These are phyloP conservation scores for Lophochroa leadbeateri DNA, from an alignment of 2,113 vertebrate genomes.

Conservation along the genomic window DNA sequence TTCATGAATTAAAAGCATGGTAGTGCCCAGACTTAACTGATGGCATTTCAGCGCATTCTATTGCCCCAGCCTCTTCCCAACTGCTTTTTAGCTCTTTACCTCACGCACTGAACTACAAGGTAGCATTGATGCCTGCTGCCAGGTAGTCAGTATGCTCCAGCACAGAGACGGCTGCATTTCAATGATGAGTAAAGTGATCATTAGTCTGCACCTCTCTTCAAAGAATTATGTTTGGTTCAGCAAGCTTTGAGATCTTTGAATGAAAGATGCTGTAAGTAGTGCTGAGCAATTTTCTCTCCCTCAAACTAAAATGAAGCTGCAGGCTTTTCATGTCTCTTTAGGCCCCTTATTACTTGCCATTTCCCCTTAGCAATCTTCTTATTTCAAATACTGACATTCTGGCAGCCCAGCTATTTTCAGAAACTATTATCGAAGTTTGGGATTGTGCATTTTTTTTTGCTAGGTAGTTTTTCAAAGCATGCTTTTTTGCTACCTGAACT, in stretches of 20 bases:
- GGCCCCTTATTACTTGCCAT: conserved; percentile 46
- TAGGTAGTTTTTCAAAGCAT: not conserved
- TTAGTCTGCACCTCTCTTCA: conserved; percentile 37
- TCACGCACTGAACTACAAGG: rapidly evolving
- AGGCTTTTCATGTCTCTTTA: conserved; percentile 39
- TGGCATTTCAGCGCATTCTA: not conserved
- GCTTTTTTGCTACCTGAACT: not conserved
- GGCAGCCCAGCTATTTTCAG: conserved; percentile 34
- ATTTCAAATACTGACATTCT: conserved; percentile 6
- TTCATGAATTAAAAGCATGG: not conserved
- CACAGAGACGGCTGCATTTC: not conserved
- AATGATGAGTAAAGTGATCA: not conserved
- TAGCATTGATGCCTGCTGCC: not conserved
- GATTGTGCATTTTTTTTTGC: not conserved
- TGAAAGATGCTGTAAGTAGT: conserved; percentile 48
- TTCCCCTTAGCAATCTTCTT: conserved; percentile 16
- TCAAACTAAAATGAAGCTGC: conserved; percentile 8
- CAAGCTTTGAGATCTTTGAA: conserved; percentile 50
- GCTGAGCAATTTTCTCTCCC: conserved; percentile 58
- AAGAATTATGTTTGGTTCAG: conserved; percentile 59
- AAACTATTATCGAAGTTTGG: conserved; percentile 42
- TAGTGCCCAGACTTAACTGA: not conserved
- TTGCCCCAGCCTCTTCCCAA: not conserved
- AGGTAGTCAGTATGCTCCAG: not conserved
- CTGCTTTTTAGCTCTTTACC: not conserved